Evolutionary conservation across 1,140 invertebrate genomes (phyloP).

Genomic region (Frieseomelitta varia): DNA sequence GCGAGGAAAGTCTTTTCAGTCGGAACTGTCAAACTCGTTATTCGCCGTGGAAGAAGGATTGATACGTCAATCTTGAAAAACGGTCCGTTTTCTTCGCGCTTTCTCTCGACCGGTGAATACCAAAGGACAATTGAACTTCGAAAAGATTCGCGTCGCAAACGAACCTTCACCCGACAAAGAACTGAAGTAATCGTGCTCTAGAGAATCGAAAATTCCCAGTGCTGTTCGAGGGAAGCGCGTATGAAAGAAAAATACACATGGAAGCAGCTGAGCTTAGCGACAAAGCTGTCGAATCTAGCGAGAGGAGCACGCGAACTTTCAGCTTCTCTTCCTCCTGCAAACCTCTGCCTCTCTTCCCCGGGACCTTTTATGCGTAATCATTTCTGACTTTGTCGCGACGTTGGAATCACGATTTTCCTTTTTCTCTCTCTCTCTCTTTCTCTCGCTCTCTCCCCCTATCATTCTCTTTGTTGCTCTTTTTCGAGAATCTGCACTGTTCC

Average conservation of each 20-base stretch:
- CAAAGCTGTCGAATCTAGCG: neutral
- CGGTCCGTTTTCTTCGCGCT: too few species aligned
- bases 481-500: neutral
- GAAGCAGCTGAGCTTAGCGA: neutral
- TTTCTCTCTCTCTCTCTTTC: slow-evolving; percentile 22
- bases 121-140: neutral
- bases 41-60: neutral
- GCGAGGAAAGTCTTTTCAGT: neutral
- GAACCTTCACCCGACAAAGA: neutral
- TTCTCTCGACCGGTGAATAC: too few species aligned
- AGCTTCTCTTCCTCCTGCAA: slow-evolving; percentile 42
- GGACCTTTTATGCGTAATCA: slow-evolving; percentile 56
- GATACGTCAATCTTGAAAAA: neutral
- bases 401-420: slow-evolving; percentile 61
- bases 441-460: slow-evolving; percentile 19
- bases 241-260: neutral
- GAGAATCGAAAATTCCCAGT: neutral
- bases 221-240: neutral
- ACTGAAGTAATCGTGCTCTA: neutral
- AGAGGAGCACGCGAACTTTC: slow-evolving; percentile 30
- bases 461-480: slow-evolving; percentile 15
- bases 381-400: slow-evolving; percentile 61
- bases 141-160: neutral
- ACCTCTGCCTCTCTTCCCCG: slow-evolving; percentile 7
- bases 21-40: slow-evolving; percentile 3